phyloP scores from a whole-genome alignment of 2,797 vertebrate species.

The Lemur catta region DNA sequence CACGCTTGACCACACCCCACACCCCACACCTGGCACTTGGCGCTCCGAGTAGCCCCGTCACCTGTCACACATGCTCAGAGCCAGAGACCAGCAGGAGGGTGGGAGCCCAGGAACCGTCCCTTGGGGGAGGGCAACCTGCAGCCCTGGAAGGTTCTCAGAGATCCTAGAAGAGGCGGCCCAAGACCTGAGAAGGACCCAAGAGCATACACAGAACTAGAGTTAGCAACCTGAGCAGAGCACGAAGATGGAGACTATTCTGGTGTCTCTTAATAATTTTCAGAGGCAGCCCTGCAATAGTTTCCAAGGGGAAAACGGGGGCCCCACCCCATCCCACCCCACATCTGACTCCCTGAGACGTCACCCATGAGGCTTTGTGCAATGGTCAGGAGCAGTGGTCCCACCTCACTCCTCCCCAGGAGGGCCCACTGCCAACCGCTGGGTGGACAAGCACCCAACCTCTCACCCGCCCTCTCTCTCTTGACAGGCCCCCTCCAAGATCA shows the following conservation, averaged over 20 bases:
- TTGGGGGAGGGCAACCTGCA: fast-evolving
- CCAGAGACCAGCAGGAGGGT: neutral
- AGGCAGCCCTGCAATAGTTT: too few species aligned
- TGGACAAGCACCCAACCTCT: fast-evolving
- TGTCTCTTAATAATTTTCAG: neutral
- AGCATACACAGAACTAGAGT: neutral
- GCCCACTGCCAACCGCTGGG: neutral
- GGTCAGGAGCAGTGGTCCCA: neutral
- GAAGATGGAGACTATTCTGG: neutral
- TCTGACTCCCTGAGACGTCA: neutral
- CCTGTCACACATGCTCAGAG: neutral
- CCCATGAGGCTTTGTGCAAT: fast-evolving
- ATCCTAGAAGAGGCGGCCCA: neutral
- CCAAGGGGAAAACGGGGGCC: fast-evolving
- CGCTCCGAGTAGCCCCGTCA: neutral
- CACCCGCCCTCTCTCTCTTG: neutral
- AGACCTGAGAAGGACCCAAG: neutral
- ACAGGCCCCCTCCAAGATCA: neutral
- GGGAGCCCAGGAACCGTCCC: neutral
- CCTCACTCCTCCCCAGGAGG: too few species aligned
- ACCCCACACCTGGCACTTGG: too few species aligned
- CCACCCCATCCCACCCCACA: too few species aligned
- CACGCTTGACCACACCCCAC: fast-evolving
- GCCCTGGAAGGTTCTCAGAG: neutral
- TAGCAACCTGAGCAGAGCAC: too few species aligned